Conservation (phyloP, 2,797 vertebrate species). For the Microctenopoma stevenorrisi region DNA sequence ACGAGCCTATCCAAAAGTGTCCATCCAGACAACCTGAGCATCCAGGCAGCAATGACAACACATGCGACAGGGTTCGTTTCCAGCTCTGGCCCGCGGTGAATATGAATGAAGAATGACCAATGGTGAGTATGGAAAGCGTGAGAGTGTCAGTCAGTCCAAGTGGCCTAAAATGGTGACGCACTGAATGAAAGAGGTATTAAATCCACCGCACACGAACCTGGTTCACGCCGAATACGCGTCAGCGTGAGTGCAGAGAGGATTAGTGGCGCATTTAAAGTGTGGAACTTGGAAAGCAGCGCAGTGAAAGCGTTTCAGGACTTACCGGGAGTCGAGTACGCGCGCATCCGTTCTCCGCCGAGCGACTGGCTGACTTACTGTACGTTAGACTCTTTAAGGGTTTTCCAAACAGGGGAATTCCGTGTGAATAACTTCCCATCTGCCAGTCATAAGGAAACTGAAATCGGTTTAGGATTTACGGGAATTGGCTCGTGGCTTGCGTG, state of each 20-base stretch:
- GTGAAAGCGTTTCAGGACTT: constrained; percentile 15
- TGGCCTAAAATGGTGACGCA: constrained; percentile 50
- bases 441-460: constrained; percentile 75
- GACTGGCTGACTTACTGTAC: constrained; percentile 28
- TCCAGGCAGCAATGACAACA: constrained; percentile 48
- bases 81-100: constrained; percentile 55
- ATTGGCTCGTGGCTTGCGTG: constrained; percentile 2
- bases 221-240: background rate
- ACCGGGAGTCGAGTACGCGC: constrained; percentile 40
- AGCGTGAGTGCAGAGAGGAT: background rate
- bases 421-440: constrained; percentile 41
- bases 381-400: background rate
- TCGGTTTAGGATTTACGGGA: constrained; percentile 50
- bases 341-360: constrained; percentile 49
- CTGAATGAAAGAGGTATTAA: constrained; percentile 1
- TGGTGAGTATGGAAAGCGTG: constrained; percentile 73
- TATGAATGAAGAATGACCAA: constrained; percentile 84
- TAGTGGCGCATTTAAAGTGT: background rate
- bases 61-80: background rate
- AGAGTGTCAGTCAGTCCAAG: background rate
- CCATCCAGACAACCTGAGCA: background rate
- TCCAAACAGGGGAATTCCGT: constrained; percentile 62
- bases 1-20: background rate
- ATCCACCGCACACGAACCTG: background rate
- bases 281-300: background rate